Percentiles rank a stretch among this genome's conserved stretches.
Conservation (phyloP, 2,888 invertebrate genomes). For the Seira ritae region DNA sequence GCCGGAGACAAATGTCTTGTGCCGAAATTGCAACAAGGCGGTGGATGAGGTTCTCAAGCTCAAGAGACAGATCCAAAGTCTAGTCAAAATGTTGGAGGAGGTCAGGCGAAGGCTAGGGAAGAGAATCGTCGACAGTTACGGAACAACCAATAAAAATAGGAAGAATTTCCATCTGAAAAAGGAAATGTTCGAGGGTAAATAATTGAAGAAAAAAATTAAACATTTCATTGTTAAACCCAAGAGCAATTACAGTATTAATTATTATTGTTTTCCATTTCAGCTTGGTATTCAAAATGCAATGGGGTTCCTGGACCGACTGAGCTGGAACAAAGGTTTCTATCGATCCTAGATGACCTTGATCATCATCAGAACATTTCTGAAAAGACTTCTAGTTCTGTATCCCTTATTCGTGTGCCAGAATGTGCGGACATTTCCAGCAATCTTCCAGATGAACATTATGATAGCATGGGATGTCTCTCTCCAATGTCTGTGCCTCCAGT, state of each 20-base stretch:
- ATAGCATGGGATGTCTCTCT: too few species aligned
- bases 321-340: neutral
- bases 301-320: neutral
- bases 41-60: conserved; percentile 27
- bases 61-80: conserved; percentile 25
- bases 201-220: too few species aligned
- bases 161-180: conserved; percentile 31
- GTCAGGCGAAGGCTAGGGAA: conserved; percentile 25
- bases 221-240: too few species aligned
- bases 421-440: too few species aligned
- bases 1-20: conserved; percentile 29
- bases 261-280: conserved; percentile 3
- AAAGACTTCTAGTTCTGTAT: too few species aligned
- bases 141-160: neutral
- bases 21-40: neutral
- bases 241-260: too few species aligned
- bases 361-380: neutral
- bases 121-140: conserved; percentile 9
- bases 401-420: too few species aligned
- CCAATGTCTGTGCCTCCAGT: too few species aligned
- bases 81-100: conserved; percentile 22
- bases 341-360: neutral
- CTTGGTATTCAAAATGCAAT: conserved; percentile 13
- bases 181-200: conserved; percentile 24
- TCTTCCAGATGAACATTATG: too few species aligned